phyloP scores from a whole-genome alignment of 2,888 invertebrate species.

The Leptinotarsa haldemani region DNA sequence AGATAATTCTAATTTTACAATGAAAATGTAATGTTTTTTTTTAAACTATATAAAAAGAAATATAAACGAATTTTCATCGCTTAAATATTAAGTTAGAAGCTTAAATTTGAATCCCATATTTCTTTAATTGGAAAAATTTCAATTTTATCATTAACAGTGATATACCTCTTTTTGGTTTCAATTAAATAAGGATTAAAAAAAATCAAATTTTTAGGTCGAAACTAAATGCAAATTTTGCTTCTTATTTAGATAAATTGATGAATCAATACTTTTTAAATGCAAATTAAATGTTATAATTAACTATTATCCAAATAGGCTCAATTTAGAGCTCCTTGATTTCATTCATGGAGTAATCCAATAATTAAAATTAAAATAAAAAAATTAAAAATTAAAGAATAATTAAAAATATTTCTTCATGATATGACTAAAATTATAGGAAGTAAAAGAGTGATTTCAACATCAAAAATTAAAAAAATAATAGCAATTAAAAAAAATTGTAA shows the following conservation, averaged over 20 bases:
- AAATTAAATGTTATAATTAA: constrained; percentile 67
- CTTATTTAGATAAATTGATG: constrained; percentile 65
- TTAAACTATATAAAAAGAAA: constrained; percentile 75
- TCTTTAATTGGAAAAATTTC: constrained; percentile 66
- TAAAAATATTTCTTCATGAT: constrained; percentile 57
- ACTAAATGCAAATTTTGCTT: constrained; percentile 68
- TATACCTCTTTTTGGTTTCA: constrained; percentile 58
- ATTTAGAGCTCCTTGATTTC: constrained; percentile 73
- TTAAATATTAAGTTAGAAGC: constrained; percentile 74
- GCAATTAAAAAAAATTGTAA: constrained; percentile 75
- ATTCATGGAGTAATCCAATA: constrained; percentile 69
- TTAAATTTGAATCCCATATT: constrained; percentile 67
- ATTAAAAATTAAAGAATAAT: constrained; percentile 54
- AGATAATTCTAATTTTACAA: constrained; percentile 70
- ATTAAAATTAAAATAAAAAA: constrained; percentile 69
- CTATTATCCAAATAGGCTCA: constrained; percentile 66
- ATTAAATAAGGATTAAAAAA: constrained; percentile 64
- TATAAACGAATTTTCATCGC: constrained; percentile 66
- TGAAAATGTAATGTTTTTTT: constrained; percentile 77
- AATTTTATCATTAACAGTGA: constrained; percentile 36
- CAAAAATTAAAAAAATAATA: constrained; percentile 79
- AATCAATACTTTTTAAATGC: constrained; percentile 66
- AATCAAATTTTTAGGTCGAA: constrained; percentile 68
- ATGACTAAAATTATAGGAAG: constrained; percentile 69
- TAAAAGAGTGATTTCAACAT: constrained; percentile 77